Conservation (phyloP, 1,140 invertebrate genomes). For the Leptinotarsa lineolata region DNA sequence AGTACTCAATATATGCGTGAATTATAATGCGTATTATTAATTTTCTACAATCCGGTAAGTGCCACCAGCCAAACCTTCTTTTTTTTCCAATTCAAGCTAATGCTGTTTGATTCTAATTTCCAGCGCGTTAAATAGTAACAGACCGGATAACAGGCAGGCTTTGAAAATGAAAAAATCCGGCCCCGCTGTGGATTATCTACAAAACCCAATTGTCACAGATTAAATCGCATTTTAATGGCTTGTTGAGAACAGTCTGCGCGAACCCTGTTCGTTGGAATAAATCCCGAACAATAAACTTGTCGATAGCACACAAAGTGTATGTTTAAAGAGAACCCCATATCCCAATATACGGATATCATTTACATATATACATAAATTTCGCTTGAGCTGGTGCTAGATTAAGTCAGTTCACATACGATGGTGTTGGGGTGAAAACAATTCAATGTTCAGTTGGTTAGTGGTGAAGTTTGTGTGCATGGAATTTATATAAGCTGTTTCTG, state of each 20-base stretch:
- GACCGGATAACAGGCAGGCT: not conserved
- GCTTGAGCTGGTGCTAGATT: slow-evolving; percentile 11
- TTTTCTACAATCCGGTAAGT: too few relatives aligned
- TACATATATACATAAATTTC: slow-evolving; percentile 17
- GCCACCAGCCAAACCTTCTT: too few relatives aligned
- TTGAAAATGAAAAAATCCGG: slow-evolving; percentile 2
- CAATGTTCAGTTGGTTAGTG: not conserved
- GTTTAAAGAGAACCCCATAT: not conserved
- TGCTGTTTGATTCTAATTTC: too few relatives aligned
- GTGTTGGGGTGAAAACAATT: slow-evolving; percentile 13
- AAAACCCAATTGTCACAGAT: slow-evolving; percentile 1
- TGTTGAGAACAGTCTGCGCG: not conserved
- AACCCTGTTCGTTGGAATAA: not conserved
- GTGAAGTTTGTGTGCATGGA: slow-evolving; percentile 14
- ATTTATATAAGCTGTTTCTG: slow-evolving; percentile 2
- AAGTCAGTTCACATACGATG: slow-evolving; percentile 11
- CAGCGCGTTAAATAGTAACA: not conserved
- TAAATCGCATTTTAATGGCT: not conserved
- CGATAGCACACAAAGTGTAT: not conserved
- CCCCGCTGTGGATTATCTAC: not conserved
- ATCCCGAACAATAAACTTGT: slow-evolving; percentile 4
- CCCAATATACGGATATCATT: slow-evolving; percentile 14
- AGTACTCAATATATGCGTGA: too few relatives aligned
- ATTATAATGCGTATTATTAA: too few relatives aligned
- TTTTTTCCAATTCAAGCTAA: too few relatives aligned